Percentiles rank a stretch among this genome's conserved stretches.
phyloP scores from a whole-genome alignment of 2,888 invertebrate species.

The Chironomus tentans region DNA sequence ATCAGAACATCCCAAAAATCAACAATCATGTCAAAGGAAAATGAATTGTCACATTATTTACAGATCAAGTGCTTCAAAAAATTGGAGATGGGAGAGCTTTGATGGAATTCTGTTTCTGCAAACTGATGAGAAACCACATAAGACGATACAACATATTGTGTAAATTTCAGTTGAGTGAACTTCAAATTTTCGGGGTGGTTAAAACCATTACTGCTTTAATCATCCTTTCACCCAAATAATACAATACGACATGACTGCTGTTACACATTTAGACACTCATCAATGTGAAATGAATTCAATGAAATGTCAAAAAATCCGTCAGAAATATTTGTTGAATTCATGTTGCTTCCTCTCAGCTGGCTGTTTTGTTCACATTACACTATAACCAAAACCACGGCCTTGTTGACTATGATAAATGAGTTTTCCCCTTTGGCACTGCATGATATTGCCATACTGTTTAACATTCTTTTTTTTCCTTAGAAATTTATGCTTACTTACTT shows the following conservation, averaged over 20 bases:
- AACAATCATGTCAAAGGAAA: too few species aligned
- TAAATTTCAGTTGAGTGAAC: too few species aligned
- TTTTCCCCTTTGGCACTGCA: conserved; percentile 4
- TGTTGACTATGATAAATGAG: conserved; percentile 22
- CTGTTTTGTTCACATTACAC: neutral
- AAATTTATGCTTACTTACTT: neutral
- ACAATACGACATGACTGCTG: neutral
- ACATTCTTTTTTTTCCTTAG: neutral
- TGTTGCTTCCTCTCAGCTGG: conserved; percentile 10
- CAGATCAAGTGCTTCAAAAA: too few species aligned
- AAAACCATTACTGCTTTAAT: too few species aligned
- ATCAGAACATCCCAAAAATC: too few species aligned
- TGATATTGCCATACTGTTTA: conserved; percentile 5
- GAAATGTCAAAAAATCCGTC: neutral
- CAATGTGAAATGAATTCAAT: neutral
- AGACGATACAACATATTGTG: too few species aligned
- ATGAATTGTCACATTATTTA: too few species aligned
- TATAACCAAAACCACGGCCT: neutral
- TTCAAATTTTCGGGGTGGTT: too few species aligned
- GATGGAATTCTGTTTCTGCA: too few species aligned
- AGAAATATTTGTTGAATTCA: neutral
- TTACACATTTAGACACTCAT: neutral
- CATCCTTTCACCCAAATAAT: too few species aligned
- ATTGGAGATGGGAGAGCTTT: too few species aligned
- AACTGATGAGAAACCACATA: too few species aligned